A percentile compares a stretch with the other conserved stretches of the same genome.
These are phyloP conservation scores for Artibeus lituratus DNA, from an alignment of 2,797 vertebrate species.

Conservation along the genomic window DNA sequence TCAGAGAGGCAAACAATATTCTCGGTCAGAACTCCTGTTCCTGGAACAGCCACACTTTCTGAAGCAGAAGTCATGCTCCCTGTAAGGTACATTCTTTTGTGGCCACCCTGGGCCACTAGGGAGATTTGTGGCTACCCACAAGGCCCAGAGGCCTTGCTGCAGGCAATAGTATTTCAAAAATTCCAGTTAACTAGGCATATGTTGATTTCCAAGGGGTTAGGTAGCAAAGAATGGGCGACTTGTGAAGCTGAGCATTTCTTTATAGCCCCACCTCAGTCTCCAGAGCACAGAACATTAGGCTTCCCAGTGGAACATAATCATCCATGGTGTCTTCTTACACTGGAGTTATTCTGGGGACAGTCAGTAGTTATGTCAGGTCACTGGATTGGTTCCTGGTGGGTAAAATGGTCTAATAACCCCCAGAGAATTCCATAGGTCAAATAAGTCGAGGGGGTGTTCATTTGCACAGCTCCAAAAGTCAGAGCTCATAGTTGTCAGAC, in stretches of 20 bases:
- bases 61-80: background rate
- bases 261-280: background rate
- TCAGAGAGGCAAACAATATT: background rate
- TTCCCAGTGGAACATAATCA: background rate
- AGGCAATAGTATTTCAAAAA: background rate
- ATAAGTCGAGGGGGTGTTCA: background rate
- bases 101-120: background rate
- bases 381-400: background rate
- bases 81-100: background rate
- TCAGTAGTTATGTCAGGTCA: background rate
- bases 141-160: background rate
- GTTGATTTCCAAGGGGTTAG: background rate
- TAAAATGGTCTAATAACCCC: background rate
- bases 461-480: background rate
- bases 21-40: background rate
- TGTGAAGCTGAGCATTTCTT: background rate
- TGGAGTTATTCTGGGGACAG: background rate
- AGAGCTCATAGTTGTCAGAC: background rate
- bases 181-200: background rate
- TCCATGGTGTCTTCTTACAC: background rate
- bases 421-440: background rate
- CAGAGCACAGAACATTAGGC: background rate
- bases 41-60: background rate
- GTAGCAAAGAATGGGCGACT: background rate
- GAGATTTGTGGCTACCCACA: background rate